Percentiles rank a stretch among this genome's conserved stretches.
These are phyloP conservation scores for Irena cyanogastra DNA, from an alignment of 2,113 vertebrate genomes.

Conservation along the genomic window DNA sequence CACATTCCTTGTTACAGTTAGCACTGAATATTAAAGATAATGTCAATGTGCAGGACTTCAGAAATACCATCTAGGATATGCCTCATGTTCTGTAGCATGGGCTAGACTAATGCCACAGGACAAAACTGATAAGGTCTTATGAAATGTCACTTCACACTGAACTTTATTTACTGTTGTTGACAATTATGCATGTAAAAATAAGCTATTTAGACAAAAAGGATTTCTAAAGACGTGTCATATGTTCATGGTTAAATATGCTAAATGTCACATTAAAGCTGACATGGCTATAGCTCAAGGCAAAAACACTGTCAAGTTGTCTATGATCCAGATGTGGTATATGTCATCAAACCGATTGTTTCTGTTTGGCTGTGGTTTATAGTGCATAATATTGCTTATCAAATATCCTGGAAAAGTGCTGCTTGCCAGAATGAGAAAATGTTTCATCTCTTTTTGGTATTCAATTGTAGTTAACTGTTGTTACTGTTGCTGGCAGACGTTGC, in stretches of 20 bases:
- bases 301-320: slow-evolving; percentile 24
- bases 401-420: neutral
- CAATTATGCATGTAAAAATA: slow-evolving; percentile 35
- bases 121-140: slow-evolving; percentile 22
- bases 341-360: slow-evolving; percentile 29
- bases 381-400: neutral
- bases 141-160: slow-evolving; percentile 39
- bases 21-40: neutral
- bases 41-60: neutral
- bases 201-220: neutral
- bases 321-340: slow-evolving; percentile 26
- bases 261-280: slow-evolving; percentile 43
- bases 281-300: neutral
- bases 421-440: neutral
- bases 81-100: neutral
- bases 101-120: slow-evolving; percentile 22
- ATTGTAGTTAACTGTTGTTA: neutral
- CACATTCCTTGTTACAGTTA: neutral
- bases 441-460: neutral
- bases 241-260: slow-evolving; percentile 43
- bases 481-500: neutral
- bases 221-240: slow-evolving; percentile 43
- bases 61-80: neutral
- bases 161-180: slow-evolving; percentile 36
- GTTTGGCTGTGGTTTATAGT: neutral